A percentile compares a stretch with the other conserved stretches of the same genome.
Conservation (phyloP, 2,888 invertebrate species). For the Caradrina kadenii region DNA sequence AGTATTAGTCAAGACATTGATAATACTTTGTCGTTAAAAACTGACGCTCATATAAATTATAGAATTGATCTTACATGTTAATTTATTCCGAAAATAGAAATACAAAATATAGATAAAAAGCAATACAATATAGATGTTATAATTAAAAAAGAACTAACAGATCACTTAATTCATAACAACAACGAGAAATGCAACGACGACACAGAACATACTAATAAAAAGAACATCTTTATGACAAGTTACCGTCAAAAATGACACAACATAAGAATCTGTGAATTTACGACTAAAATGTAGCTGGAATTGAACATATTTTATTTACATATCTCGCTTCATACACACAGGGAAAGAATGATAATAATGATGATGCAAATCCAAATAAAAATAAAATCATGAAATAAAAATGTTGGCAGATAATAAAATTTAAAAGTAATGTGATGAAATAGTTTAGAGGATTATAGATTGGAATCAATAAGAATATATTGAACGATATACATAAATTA, state of each 20-base stretch:
- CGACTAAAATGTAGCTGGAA: conserved; percentile 61
- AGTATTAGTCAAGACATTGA: too few species aligned
- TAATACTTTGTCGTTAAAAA: too few species aligned
- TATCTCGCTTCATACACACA: conserved; percentile 49
- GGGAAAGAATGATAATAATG: conserved; percentile 12
- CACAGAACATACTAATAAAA: conserved; percentile 18
- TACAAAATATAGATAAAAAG: too few species aligned
- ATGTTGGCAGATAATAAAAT: conserved; percentile 26
- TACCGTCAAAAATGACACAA: conserved; percentile 45
- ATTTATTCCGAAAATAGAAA: too few species aligned
- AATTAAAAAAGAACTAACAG: conserved; percentile 8
- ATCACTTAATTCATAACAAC: conserved; percentile 16
- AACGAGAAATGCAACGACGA: conserved; percentile 6
- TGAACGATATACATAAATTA: conserved; percentile 13
- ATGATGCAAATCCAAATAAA: conserved; percentile 52
- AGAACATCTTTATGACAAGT: conserved; percentile 30
- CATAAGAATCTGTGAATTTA: conserved; percentile 65
- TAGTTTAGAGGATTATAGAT: conserved; percentile 10
- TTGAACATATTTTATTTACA: conserved; percentile 62
- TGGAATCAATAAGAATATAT: conserved; percentile 10
- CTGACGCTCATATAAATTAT: too few species aligned
- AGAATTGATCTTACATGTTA: too few species aligned
- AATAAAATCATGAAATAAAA: conserved; percentile 15
- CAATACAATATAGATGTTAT: neutral
- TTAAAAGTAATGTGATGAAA: conserved; percentile 29